Conservation (phyloP, 2,113 vertebrate genomes). For the Antechinus stuartii region DNA sequence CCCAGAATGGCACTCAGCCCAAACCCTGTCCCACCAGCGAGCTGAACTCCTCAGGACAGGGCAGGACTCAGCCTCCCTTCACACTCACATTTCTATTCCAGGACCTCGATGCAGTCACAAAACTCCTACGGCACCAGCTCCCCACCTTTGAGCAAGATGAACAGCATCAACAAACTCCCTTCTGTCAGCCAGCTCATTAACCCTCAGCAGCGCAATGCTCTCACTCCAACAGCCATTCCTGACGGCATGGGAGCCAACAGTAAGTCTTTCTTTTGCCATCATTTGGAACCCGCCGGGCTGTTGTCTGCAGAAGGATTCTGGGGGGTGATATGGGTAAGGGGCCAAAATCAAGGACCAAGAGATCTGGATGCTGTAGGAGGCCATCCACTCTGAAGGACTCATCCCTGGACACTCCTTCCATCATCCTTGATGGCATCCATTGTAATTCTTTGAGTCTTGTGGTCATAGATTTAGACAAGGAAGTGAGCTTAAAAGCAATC, state of each 20-base stretch:
- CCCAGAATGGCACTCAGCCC: too few relatives aligned
- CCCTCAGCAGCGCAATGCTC: conserved; percentile 96
- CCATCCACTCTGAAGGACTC: neutral
- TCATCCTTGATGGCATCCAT: neutral
- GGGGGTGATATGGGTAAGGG: neutral
- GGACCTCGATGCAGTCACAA: conserved; percentile 93
- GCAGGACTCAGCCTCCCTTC: neutral
- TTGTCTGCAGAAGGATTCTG: neutral
- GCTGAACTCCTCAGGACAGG: neutral
- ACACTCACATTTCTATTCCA: conserved; percentile 80
- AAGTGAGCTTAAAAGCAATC: neutral
- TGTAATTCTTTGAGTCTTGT: neutral
- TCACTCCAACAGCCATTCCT: conserved; percentile 94
- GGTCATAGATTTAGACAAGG: neutral
- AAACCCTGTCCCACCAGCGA: neutral
- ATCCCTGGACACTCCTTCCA: neutral
- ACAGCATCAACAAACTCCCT: conserved; percentile 97
- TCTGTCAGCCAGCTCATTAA: conserved; percentile 99
- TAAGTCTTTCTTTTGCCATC: conserved; percentile 81
- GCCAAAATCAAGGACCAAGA: neutral
- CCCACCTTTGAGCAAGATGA: conserved; percentile 93
- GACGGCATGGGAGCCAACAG: conserved; percentile 95
- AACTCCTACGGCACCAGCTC: conserved; percentile 92
- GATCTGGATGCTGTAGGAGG: neutral
- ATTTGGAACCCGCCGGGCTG: neutral